Base-by-base conservation (phyloP, 2,113 vertebrate genomes). In the Tragelaphus buxtoni region DNA sequence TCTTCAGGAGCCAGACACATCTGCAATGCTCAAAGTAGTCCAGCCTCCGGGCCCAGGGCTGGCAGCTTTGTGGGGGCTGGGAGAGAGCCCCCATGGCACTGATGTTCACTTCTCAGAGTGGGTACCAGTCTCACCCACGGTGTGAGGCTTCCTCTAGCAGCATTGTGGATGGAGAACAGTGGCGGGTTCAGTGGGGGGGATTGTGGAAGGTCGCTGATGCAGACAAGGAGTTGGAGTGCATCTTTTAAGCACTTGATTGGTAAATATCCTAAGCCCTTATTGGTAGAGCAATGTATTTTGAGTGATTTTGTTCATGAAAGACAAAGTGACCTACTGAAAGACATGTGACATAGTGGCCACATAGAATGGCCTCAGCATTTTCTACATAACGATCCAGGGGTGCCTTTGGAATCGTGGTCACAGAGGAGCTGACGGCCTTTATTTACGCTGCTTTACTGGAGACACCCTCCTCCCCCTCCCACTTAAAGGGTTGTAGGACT, bases 161-260 rank as follows among this genome's bases (percentile, higher is more conserved):
- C 13, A 53, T 65, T 0, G 0, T 51, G 49, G 32, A 35, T 42
- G 20, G 47, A 84, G 58, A 82, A 55, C 35, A 35, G 35, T 24
- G 39, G 30, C 2, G 0, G 30, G 0, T 16, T 56, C 9, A 17
- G 22, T 49, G 13, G 8, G 26, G 14, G 5, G 1, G 4, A 0
- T 55, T 10, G 28, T 5, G 42, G 20, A 22, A 28, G 69, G 79
- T 60, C 18, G 30, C n/a, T 13, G 28, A 30, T 32, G 11, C 3
- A 2, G 4, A 8, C 80, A 10, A 30, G n/a, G 24, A 49, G 2
- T 53, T 63, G 12, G 51, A 85, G 63, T 35, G 6, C 7, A 9
- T 83, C 63, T 79, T 60, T 87, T 18, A 55, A 35, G 22, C 7
- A 10, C 28, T 42, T 49, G 7, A 30, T 53, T 65, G 12, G 39